These are phyloP conservation scores for Australoheros facetus DNA, from an alignment of 2,797 vertebrate species.

Conservation along the genomic window DNA sequence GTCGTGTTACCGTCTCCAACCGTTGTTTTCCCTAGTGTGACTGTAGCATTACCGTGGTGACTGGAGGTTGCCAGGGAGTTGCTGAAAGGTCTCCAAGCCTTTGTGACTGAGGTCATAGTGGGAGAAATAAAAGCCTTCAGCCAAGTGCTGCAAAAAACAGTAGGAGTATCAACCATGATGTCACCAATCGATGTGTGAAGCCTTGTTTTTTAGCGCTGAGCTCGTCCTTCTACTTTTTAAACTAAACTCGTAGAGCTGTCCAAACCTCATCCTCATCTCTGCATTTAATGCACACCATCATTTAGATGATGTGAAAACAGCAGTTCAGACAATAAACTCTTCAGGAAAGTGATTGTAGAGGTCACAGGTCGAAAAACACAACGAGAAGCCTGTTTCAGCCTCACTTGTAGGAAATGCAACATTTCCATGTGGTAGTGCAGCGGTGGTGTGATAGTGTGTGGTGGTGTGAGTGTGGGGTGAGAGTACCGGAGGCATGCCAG, in stretches of 20 bases:
- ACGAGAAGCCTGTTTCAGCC: slow-evolving; percentile 45
- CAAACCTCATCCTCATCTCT: background rate
- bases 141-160: background rate
- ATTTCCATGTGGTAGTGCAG: slow-evolving; percentile 40
- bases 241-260: background rate
- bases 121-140: background rate
- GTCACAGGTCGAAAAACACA: background rate
- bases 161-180: background rate
- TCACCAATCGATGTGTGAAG: background rate
- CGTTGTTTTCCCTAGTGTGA: background rate
- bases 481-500: slow-evolving; percentile 78
- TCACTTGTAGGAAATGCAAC: slow-evolving; percentile 58
- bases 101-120: background rate
- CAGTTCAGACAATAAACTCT: background rate
- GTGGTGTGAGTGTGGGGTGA: slow-evolving; percentile 43
- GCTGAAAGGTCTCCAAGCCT: background rate
- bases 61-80: background rate
- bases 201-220: background rate
- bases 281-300: background rate
- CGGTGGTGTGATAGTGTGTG: slow-evolving; percentile 33
- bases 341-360: background rate
- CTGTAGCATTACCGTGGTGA: background rate
- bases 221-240: background rate
- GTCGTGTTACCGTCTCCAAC: too few relatives aligned
- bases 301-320: background rate